Evolutionary conservation across 2,797 vertebrate genomes (phyloP).

Genomic region (Danio jaintianensis): DNA sequence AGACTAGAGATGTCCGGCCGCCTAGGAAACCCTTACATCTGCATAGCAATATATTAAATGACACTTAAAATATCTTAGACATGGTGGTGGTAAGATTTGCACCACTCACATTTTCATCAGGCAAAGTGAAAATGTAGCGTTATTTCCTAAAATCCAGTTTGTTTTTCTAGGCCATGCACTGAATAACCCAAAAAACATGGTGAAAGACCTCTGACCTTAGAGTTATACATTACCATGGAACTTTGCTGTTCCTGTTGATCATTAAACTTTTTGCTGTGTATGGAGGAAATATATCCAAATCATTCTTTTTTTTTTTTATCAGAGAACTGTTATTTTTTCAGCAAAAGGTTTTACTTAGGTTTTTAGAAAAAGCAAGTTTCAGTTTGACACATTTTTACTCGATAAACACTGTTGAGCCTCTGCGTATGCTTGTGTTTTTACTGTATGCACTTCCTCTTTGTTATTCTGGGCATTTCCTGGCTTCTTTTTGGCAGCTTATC

Average conservation of each 20-base stretch:
- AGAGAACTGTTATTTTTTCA: neutral
- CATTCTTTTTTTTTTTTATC: neutral
- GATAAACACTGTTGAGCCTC: conserved; percentile 26
- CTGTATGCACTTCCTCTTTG: conserved; percentile 64
- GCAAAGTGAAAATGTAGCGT: neutral
- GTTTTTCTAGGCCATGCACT: neutral
- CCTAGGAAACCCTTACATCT: no score
- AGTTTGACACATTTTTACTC: conserved; percentile 42
- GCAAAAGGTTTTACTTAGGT: neutral
- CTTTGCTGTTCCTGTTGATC: conserved; percentile 27
- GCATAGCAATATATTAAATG: no score
- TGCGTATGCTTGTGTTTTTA: conserved; percentile 49
- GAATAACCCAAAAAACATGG: neutral
- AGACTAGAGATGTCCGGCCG: no score
- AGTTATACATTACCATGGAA: conserved; percentile 18
- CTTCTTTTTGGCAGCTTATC: conserved; percentile 21
- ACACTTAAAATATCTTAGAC: no score
- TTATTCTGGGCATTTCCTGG: conserved; percentile 65
- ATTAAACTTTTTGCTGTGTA: conserved; percentile 32
- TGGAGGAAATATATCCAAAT: neutral
- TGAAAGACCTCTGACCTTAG: conserved; percentile 17
- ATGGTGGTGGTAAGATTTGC: neutral
- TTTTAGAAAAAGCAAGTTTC: neutral
- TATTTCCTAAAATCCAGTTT: neutral
- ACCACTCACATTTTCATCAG: neutral